Evolutionary conservation across 2,113 vertebrate genomes (phyloP), one percentile per base, ranked within the genome.

Genomic region (Dendrocopos noguchii): DNA sequence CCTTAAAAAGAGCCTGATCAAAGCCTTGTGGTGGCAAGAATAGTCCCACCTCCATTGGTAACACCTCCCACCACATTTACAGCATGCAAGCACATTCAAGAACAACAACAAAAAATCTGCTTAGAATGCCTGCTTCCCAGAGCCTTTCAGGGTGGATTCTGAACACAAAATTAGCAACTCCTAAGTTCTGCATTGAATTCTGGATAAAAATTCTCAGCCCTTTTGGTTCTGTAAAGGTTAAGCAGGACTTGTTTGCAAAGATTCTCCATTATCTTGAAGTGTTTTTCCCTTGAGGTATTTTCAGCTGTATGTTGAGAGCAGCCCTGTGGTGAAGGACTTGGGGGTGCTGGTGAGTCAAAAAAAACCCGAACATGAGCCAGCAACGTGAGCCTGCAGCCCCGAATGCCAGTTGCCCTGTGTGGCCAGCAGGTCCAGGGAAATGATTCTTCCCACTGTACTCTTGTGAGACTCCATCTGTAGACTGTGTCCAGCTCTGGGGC

Each of bases 41-140:
- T 42, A 84, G 67, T 82, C 52, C 65, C 11, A 55, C 85, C 84
- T 84, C 94, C 84, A 77, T 29, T 71, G 80, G 91, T 78, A 93
- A 92, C 2, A 0, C 47, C 31, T 94, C 88, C 93, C 36, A 76
- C 85, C 56, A 74, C n/a, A 25, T 72, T 85, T 76, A 14, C 0
- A 67, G 68, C 75, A 42, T 52, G 56, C 50, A 84, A 52, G 81
- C 53, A 63, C 12, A 33, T 46, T 76, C 80, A 59, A n/a, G 34
- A 42, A n/a, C 56, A 83, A 9, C 39, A 39, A 39, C 61, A 66
- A 86, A 91, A 89, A 76, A 59, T 31, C 50, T 42, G 46, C 76
- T 85, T 34, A 76, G 84, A 90, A 64, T 15, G 28, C 31, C 34
- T 90, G 79, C 55, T n/a, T 92, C 66, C 28, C 44, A 57, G 0